Base-by-base conservation (phyloP, 2,113 vertebrate genomes). In the Nibea albiflora region DNA sequence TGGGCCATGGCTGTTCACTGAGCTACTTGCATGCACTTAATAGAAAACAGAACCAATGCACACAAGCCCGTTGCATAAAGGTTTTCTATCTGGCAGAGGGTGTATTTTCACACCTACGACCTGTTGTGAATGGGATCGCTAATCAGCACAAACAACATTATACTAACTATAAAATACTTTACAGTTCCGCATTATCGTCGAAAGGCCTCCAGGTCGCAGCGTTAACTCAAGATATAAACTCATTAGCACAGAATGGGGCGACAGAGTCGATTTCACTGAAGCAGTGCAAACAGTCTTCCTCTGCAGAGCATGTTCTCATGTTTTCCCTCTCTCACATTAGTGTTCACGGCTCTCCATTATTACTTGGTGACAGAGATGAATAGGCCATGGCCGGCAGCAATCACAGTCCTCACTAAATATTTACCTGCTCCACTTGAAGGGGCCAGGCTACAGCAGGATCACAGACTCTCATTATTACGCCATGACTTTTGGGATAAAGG, bases 321-420 rank as follows among this genome's bases (percentile, higher is more conserved):
- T 89, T 85, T 87, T 87, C 58, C 28, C 63, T 58, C 50, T 50
- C 60, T 62, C 70, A 78, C 84, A 67, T 84, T 80, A 80, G 80
- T 83, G 81, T 85, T 87, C 72, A 58, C 61, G 31, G 56, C 35
- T 89, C 85, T 84, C 56, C 84, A 89, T 92, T 92, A 91, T 89
- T 78, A 77, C 85, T 20, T 5, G 28, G 42, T 85, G 91, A 93
- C 89, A 91, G 87, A 89, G 84, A 93, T 79, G 77, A 91, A 92
- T 85, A 77, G 78, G 66, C 78, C 63, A 44, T 84, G 71, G 81
- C 86, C 70, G 24, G 76, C 80, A 85, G 90, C 89, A 80, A 85
- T 88, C 85, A 68, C 76, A 74, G 79, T 88, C 83, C 87, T 92
- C 84, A 71, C 89, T 90, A 94, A 93, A 93, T 90, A 93, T 92